These are phyloP conservation scores for Crocuta crocuta DNA, from an alignment of 2,113 vertebrate species.

Conservation along the genomic window DNA sequence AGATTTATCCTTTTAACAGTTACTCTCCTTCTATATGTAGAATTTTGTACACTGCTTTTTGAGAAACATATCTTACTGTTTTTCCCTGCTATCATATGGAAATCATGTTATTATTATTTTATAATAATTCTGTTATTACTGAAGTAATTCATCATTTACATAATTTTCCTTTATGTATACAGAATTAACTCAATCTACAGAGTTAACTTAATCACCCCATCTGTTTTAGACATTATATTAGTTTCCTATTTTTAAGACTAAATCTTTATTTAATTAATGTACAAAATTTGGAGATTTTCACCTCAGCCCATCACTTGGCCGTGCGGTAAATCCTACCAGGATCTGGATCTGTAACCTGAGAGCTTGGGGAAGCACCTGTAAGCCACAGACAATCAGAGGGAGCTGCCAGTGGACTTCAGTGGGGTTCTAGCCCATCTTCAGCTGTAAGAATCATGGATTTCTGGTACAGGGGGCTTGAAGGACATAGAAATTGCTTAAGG, in stretches of 20 bases:
- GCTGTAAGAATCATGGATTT: neutral
- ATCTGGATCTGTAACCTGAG: neutral
- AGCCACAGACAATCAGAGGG: neutral
- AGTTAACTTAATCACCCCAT: neutral
- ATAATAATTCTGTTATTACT: neutral
- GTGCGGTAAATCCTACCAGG: neutral
- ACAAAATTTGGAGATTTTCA: neutral
- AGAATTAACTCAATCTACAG: neutral
- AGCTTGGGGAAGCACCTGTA: neutral
- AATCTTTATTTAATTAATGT: constrained; percentile 22
- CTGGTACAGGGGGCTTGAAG: neutral
- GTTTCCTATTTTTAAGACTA: constrained; percentile 4
- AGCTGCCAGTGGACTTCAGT: neutral
- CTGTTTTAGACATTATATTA: constrained; percentile 4
- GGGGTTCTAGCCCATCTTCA: neutral
- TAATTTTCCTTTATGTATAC: neutral
- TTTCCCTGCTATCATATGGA: neutral
- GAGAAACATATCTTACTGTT: neutral
- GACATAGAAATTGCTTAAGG: neutral
- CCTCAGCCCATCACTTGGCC: neutral
- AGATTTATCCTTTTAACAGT: neutral
- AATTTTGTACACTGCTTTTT: neutral
- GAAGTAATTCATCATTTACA: neutral
- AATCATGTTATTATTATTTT: neutral
- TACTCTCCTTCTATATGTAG: neutral